phyloP scores from a whole-genome alignment of 2,888 invertebrate species.

The Vanessa cardui region DNA sequence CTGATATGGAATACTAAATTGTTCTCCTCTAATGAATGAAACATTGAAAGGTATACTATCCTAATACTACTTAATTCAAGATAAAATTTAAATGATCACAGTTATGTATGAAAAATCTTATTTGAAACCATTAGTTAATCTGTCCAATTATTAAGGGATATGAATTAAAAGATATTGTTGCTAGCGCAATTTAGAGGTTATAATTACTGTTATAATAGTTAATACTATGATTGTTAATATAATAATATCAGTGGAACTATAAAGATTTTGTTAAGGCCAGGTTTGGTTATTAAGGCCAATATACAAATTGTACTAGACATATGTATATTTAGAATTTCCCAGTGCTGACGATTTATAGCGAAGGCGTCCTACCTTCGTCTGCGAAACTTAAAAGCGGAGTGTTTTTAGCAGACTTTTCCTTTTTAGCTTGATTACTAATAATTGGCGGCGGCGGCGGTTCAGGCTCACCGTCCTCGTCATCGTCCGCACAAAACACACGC shows the following conservation, averaged over 20 bases:
- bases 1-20: too few relatives aligned
- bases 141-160: too few relatives aligned
- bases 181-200: neutral
- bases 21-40: too few relatives aligned
- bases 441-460: constrained; percentile 78
- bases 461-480: constrained; percentile 84
- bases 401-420: constrained; percentile 81
- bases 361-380: constrained; percentile 82
- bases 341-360: constrained; percentile 12
- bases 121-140: too few relatives aligned
- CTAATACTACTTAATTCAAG: too few relatives aligned
- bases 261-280: neutral
- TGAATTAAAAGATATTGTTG: neutral
- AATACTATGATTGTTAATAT: neutral
- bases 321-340: constrained; percentile 2
- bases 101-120: too few relatives aligned
- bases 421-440: constrained; percentile 68
- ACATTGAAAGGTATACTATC: too few relatives aligned
- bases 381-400: constrained; percentile 90
- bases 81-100: too few relatives aligned
- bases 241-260: neutral
- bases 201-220: neutral
- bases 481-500: constrained; percentile 87
- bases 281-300: neutral
- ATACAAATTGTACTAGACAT: neutral